Evolutionary conservation across 2,113 vertebrate genomes (phyloP).

Genomic region (Alexandromys fortis): DNA sequence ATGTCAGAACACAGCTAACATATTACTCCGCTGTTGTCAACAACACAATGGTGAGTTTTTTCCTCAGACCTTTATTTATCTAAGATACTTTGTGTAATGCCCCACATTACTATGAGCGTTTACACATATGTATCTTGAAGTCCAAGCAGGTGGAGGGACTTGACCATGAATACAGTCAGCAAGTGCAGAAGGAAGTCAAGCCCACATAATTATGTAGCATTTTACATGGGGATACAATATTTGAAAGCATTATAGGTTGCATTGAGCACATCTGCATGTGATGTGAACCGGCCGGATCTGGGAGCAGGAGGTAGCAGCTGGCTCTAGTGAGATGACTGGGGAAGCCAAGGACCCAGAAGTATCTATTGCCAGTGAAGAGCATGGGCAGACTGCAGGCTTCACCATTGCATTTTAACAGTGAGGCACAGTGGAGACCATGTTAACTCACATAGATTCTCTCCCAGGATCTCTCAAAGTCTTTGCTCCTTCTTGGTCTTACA

Average conservation of each 20-base stretch:
- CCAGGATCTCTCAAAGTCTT: background rate
- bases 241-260: background rate
- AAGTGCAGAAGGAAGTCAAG: background rate
- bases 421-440: background rate
- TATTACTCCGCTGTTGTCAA: background rate
- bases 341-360: background rate
- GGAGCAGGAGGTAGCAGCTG: background rate
- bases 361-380: background rate
- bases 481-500: background rate
- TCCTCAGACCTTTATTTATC: background rate
- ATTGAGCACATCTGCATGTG: background rate
- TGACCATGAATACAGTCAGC: background rate
- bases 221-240: background rate
- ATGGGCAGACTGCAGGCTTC: background rate
- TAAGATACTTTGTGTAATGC: background rate
- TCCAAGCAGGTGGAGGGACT: background rate
- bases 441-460: background rate
- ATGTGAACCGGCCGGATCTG: too few relatives aligned
- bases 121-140: background rate
- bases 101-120: background rate
- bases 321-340: background rate
- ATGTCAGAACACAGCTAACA: background rate
- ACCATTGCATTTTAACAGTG: too few relatives aligned
- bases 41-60: background rate
- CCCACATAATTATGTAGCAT: background rate